Evolutionary conservation across 1,140 invertebrate species (phyloP), one percentile per base, ranked within the genome.

Genomic region (Drosophila rufa): DNA sequence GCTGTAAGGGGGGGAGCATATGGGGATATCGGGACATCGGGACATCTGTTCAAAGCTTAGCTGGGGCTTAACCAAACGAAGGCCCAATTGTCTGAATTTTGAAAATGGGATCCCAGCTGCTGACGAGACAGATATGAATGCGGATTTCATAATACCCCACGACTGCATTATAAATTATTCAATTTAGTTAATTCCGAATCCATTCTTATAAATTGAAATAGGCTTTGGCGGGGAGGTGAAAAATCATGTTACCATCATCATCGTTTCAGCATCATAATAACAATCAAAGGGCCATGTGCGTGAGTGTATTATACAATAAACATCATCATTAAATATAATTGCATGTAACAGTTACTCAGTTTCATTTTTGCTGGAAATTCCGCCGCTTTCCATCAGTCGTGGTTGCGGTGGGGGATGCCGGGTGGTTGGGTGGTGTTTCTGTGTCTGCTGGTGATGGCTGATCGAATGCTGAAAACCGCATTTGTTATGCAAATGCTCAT

Each of bases 261-360:
- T 60, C 67, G 22, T 43, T 45, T 68, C 45, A 36, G 33, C 33
- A 48, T 61, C 62, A 60, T 59, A 19, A 51, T 61, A 43, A 60
- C 55, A 59, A 60, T 51, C 70, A 74, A 51, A 50, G 14, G 17
- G 67, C 27, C 66, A n/a, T 76, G 50, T 69, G 15, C 42, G 30
- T 53, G 48, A 61, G 69, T 75, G 61, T 50, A 25, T 61, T 73
- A 78, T 70, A 80, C 55, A 87, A 87, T 87, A 87, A 87, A 87
- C 83, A 87, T 87, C 83, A 89, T 89, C 84, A 84, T 89, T 87
- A 87, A 89, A 87, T 89, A 89, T 87, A 87, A 87, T 89, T 87
- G 83, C 80, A 83, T 89, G 84, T 80, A 78, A 89, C 84, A 89
- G 84, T 83, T 77, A 83, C 71, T 80, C 71, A 77, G 76, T 80